Base-by-base conservation (phyloP, 1,140 invertebrate species). In the Ceratosolen solmsi region DNA sequence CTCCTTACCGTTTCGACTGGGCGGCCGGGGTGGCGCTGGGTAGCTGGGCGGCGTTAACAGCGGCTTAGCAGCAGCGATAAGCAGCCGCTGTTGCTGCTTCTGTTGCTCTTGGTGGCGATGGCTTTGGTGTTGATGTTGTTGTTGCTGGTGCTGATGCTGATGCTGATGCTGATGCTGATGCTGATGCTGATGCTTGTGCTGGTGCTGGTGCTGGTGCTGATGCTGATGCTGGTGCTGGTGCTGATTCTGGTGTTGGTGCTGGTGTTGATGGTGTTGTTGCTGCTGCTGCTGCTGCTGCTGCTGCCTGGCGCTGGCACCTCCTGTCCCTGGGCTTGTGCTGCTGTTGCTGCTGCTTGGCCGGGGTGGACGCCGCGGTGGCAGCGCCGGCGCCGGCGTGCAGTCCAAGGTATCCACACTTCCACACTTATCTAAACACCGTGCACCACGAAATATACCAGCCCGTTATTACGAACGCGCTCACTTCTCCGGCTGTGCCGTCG, bases 191-290 rank as follows among this genome's bases (percentile, higher is more conserved):
- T 25, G 27, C 77, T 38, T 56, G 33, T 49, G 33, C 27, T 72
- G 17, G 58, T 1, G 86, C n/a, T 79, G 46, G 25, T 82, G 80
- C 78, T 78, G 80, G 86, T 85, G 85, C 85, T 86, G 88, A 88
- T n/a, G n/a, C n/a, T 89, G 79, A 87, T 85, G 89, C 89, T 89
- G 90, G 87, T 89, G 88, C 86, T 89, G 90, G 87, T 89, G 90
- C 90, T 90, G 90, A n/a, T n/a, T n/a, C n/a, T 90, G 90, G 90
- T 60, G 90, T 90, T 89, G 91, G 89, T 90, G 90, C 91, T 90
- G 91, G 91, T 87, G 90, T 87, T 90, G 88, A 89, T 86, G 87
- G n/a, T n/a, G n/a, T n/a, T n/a, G n/a, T n/a, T n/a, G n/a, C n/a
- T n/a, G n/a, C n/a, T n/a, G n/a, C n/a, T n/a, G 11, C 2, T 83